A percentile compares a stretch with the other conserved stretches of the same genome.
Conservation (phyloP, 2,797 vertebrate genomes). For the Sebastes trivittatus region DNA sequence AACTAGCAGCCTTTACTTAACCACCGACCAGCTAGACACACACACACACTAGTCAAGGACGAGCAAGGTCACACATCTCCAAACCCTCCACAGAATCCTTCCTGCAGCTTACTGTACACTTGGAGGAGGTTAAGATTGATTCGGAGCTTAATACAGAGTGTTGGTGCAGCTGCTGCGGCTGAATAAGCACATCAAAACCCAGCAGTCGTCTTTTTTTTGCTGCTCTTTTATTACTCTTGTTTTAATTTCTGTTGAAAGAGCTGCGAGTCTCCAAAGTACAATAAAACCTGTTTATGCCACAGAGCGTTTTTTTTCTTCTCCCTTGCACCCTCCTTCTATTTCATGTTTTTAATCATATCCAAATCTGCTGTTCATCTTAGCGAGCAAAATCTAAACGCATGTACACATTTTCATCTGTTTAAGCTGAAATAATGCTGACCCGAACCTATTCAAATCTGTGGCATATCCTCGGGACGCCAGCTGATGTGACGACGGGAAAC, state of each 20-base stretch:
- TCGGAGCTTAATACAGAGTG: conserved; percentile 44
- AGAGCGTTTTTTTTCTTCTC: neutral
- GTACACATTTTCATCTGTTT: conserved; percentile 19
- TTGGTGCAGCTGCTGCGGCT: conserved; percentile 35
- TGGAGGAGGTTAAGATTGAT: conserved; percentile 58
- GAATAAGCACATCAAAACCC: conserved; percentile 32
- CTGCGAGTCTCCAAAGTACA: conserved; percentile 23
- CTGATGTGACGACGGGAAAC: conserved; percentile 60
- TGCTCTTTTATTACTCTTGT: conserved; percentile 37
- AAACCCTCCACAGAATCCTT: conserved; percentile 54
- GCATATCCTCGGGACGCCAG: conserved; percentile 13
- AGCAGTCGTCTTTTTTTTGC: conserved; percentile 15
- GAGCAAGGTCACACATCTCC: conserved; percentile 61
- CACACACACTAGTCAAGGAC: conserved; percentile 52
- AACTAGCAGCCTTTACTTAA: conserved; percentile 58
- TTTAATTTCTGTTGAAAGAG: conserved; percentile 42
- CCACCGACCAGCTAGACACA: conserved; percentile 31
- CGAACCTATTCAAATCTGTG: neutral
- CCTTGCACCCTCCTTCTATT: conserved; percentile 10
- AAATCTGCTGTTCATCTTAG: conserved; percentile 29
- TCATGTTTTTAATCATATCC: conserved; percentile 52
- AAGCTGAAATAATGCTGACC: conserved; percentile 18
- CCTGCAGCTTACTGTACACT: conserved; percentile 53
- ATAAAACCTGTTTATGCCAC: conserved; percentile 23
- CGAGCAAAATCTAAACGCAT: conserved; percentile 20